Conservation (phyloP, 2,888 invertebrate species). For the Lasioglossum zephyrum region DNA sequence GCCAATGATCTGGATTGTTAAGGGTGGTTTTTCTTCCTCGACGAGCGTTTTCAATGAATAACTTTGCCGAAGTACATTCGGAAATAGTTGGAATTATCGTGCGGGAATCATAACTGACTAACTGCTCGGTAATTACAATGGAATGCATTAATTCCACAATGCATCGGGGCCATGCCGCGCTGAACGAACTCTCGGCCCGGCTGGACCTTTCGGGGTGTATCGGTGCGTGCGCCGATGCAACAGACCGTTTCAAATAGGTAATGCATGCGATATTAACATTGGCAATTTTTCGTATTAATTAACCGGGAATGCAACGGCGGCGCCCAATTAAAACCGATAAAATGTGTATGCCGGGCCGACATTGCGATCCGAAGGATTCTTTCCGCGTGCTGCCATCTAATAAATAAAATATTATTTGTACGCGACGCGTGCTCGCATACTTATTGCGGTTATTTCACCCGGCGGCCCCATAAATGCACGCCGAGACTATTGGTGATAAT, state of each 20-base stretch:
- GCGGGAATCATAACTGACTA: conserved; percentile 68
- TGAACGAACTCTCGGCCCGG: conserved; percentile 69
- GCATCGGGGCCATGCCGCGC: conserved; percentile 67
- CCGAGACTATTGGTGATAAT: conserved; percentile 43
- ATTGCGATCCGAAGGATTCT: conserved; percentile 63
- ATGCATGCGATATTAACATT: conserved; percentile 78
- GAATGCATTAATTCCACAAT: conserved; percentile 71
- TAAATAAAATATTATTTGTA: conserved; percentile 64
- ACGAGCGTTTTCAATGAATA: background rate
- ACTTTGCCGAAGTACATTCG: conserved; percentile 11
- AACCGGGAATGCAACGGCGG: conserved; percentile 71
- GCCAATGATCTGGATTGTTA: background rate
- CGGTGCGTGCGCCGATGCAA: conserved; percentile 65
- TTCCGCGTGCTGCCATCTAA: conserved; percentile 54
- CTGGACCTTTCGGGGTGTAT: conserved; percentile 68
- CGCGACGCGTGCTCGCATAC: conserved; percentile 36
- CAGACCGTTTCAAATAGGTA: conserved; percentile 70
- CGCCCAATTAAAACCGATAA: conserved; percentile 74
- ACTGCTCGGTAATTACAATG: conserved; percentile 75
- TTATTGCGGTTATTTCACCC: conserved; percentile 53
- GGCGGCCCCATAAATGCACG: conserved; percentile 41
- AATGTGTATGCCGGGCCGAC: conserved; percentile 64
- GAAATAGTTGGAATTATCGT: conserved; percentile 38
- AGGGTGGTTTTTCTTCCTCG: background rate
- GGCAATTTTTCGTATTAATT: conserved; percentile 77